phyloP scores from a whole-genome alignment of 2,888 invertebrate species.

The Phorcus lineatus region DNA sequence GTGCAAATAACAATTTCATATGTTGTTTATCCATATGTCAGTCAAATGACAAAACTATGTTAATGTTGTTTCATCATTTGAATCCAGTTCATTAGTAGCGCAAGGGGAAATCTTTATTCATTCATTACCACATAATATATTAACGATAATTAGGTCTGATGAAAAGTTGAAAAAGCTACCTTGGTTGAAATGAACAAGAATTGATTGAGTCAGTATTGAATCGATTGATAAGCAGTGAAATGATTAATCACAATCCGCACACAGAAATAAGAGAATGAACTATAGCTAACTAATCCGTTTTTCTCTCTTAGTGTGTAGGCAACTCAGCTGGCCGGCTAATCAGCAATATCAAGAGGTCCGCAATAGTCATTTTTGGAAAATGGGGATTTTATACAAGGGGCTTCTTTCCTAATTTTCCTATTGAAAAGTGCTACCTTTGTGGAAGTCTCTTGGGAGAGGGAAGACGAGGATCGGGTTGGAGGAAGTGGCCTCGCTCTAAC shows the following conservation, averaged over 20 bases:
- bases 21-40: background rate
- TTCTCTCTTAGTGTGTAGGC: background rate
- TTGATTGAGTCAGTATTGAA: background rate
- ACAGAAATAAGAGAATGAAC: background rate
- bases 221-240: slow-evolving; percentile 15
- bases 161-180: slow-evolving; percentile 6
- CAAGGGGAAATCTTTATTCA: background rate
- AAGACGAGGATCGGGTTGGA: background rate
- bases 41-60: background rate
- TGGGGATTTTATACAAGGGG: slow-evolving; percentile 1
- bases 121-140: background rate
- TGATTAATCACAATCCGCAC: slow-evolving; percentile 7
- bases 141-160: slow-evolving; percentile 6
- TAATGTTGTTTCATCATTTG: background rate
- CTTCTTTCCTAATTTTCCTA: slow-evolving; percentile 10
- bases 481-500: background rate
- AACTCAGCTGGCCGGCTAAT: background rate
- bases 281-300: background rate
- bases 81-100: background rate
- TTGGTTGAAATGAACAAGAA: slow-evolving; percentile 15
- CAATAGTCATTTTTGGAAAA: slow-evolving; percentile 10
- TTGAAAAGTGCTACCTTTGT: slow-evolving; percentile 15
- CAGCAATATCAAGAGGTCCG: slow-evolving; percentile 1
- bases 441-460: background rate
- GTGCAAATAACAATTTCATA: background rate